A percentile compares a stretch with the other conserved stretches of the same genome.
phyloP scores from a whole-genome alignment of 2,888 invertebrate species.

The Acanthopleura granulata region DNA sequence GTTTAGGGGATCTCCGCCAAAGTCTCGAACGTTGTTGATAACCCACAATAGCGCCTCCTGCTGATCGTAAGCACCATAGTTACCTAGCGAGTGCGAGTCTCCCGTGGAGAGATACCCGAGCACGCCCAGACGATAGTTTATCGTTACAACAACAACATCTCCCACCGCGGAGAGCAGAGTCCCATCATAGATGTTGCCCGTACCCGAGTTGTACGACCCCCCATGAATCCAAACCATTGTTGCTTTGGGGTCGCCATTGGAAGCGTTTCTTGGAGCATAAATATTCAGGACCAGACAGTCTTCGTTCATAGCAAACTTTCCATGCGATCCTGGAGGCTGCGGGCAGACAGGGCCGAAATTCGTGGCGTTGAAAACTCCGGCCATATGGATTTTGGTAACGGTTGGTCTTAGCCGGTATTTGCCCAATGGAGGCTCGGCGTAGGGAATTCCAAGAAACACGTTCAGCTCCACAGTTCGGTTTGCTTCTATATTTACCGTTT shows the following conservation, averaged over 20 bases:
- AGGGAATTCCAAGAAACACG: conserved; percentile 18
- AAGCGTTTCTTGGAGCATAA: conserved; percentile 81
- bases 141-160: conserved; percentile 29
- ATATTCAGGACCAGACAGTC: conserved; percentile 95
- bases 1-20: conserved; percentile 35
- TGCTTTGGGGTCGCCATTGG: conserved; percentile 69
- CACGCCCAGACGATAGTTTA: conserved; percentile 30
- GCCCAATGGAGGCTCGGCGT: conserved; percentile 17
- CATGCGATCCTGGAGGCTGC: not conserved
- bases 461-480: not conserved
- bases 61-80: conserved; percentile 43
- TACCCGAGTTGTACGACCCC: conserved; percentile 93
- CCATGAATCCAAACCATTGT: conserved; percentile 94
- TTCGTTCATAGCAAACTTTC: conserved; percentile 71
- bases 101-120: conserved; percentile 37
- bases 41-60: conserved; percentile 38
- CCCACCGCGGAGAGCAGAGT: conserved; percentile 69
- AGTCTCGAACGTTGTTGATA: conserved; percentile 32
- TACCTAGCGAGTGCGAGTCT: conserved; percentile 31
- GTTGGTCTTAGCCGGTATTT: not conserved
- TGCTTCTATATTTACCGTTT: not conserved
- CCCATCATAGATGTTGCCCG: conserved; percentile 75
- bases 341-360: conserved; percentile 4
- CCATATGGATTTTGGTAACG: not conserved
- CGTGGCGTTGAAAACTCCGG: conserved; percentile 10